Percentiles rank a stretch among this genome's conserved stretches.
These are phyloP conservation scores for Rafetus swinhoei DNA, from an alignment of 2,113 vertebrate genomes.

Conservation along the genomic window DNA sequence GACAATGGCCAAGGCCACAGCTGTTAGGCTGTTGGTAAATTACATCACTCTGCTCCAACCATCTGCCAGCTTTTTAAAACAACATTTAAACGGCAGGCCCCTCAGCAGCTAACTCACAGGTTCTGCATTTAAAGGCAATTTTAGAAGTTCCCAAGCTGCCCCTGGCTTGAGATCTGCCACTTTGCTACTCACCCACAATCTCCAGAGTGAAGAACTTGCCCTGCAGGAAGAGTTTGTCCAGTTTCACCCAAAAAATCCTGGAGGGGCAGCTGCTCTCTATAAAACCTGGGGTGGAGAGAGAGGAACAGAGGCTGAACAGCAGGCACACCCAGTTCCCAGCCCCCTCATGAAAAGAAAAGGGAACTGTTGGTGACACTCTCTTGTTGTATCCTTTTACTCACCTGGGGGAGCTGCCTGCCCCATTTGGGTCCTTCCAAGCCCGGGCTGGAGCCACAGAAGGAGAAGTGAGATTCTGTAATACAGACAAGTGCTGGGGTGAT, in stretches of 20 bases:
- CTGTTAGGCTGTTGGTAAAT: background rate
- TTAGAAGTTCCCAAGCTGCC: background rate
- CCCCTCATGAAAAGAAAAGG: background rate
- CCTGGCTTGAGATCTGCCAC: background rate
- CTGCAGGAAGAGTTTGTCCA: constrained; percentile 50
- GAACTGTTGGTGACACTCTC: background rate
- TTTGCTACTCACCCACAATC: constrained; percentile 59
- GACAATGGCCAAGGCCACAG: background rate
- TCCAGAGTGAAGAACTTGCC: constrained; percentile 60
- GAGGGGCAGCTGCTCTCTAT: constrained; percentile 40
- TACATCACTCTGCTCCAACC: background rate
- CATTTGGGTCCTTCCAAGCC: background rate
- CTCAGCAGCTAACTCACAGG: background rate
- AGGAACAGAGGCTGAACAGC: background rate
- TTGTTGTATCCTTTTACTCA: constrained; percentile 17
- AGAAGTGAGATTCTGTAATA: constrained; percentile 32
- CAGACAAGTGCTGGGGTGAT: background rate
- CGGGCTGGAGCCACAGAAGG: constrained; percentile 33
- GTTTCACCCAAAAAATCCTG: constrained; percentile 69
- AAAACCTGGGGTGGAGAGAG: constrained; percentile 38
- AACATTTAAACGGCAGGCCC: rapidly evolving
- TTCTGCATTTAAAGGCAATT: background rate
- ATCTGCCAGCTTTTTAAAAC: background rate
- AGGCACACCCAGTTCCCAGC: background rate
- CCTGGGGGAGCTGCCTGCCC: constrained; percentile 25